A percentile compares a stretch with the other conserved stretches of the same genome.
phyloP scores from a whole-genome alignment of 2,888 invertebrate genomes.

The Rhingia campestris region DNA sequence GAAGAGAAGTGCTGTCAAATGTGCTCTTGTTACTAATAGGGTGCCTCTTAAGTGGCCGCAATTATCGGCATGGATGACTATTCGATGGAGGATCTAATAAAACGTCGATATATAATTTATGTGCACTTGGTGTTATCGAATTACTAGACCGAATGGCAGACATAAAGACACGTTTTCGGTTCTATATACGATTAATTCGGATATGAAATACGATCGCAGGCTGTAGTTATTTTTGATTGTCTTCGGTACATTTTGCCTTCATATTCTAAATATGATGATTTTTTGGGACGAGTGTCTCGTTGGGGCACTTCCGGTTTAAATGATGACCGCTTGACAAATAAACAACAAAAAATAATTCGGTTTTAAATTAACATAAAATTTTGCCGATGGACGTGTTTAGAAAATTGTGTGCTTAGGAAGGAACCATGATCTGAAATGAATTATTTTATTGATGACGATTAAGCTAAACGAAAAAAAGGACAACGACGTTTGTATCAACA shows the following conservation, averaged over 20 bases:
- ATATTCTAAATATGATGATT: neutral
- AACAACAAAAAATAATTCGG: too few species aligned
- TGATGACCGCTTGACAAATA: neutral
- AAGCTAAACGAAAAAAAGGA: too few species aligned
- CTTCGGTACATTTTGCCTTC: neutral
- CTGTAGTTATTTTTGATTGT: slow-evolving; percentile 19
- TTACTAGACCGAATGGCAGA: slow-evolving; percentile 47
- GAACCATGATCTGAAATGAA: too few species aligned
- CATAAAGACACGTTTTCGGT: slow-evolving; percentile 43
- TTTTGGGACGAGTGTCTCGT: neutral
- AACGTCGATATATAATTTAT: neutral
- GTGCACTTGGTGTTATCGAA: slow-evolving; percentile 39
- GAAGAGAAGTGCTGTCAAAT: slow-evolving; percentile 34
- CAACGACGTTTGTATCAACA: too few species aligned
- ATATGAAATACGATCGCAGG: slow-evolving; percentile 52
- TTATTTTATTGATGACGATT: too few species aligned
- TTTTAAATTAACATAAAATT: too few species aligned
- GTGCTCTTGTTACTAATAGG: slow-evolving; percentile 59
- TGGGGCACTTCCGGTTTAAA: slow-evolving; percentile 13
- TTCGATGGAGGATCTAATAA: slow-evolving; percentile 32
- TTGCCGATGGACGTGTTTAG: too few species aligned
- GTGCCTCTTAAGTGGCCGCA: slow-evolving; percentile 68
- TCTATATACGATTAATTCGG: slow-evolving; percentile 58
- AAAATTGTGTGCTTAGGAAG: too few species aligned
- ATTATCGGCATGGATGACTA: slow-evolving; percentile 53